These are phyloP conservation scores for Psittacula derbiana DNA, from an alignment of 2,797 vertebrate genomes.

Conservation along the genomic window DNA sequence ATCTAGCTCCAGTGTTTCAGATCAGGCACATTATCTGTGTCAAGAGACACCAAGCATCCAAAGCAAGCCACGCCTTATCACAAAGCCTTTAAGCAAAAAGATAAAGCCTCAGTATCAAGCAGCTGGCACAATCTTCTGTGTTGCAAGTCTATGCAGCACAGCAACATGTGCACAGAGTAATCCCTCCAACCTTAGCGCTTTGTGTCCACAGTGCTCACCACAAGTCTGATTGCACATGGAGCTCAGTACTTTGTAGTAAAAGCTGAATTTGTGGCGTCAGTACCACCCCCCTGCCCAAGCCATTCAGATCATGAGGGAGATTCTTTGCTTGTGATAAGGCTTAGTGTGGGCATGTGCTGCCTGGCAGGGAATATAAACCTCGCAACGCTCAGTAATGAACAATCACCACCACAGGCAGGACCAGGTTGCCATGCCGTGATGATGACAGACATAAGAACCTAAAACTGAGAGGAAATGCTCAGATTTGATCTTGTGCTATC, in stretches of 20 bases:
- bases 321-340: neutral
- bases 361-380: neutral
- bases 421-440: neutral
- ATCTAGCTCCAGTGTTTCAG: neutral
- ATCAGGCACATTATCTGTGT: neutral
- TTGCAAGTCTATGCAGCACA: rapidly evolving
- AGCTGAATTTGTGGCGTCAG: neutral
- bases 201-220: neutral
- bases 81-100: neutral
- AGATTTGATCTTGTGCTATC: neutral
- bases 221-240: neutral
- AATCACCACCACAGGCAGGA: neutral
- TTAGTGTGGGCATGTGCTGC: neutral
- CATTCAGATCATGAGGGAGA: neutral
- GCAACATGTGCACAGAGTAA: rapidly evolving
- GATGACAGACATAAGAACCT: neutral
- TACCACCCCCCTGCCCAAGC: neutral
- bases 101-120: neutral
- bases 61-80: neutral
- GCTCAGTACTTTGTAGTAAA: neutral
- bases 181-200: neutral
- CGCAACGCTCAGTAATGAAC: rapidly evolving
- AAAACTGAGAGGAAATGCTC: neutral
- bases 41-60: neutral
- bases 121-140: neutral